phyloP scores from a whole-genome alignment of 2,797 vertebrate genomes.

The Trachurus trachurus region DNA sequence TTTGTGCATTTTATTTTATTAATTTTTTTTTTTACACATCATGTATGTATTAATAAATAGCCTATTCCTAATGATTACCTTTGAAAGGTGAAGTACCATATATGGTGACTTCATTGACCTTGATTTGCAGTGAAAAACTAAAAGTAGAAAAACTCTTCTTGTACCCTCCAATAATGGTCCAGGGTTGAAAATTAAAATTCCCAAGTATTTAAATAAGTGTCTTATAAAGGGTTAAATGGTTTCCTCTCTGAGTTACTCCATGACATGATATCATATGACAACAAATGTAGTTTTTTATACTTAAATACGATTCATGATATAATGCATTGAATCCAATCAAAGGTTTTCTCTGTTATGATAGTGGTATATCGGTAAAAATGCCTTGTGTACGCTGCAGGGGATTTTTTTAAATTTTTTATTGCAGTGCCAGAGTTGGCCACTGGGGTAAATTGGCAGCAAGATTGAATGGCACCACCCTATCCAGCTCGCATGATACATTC shows the following conservation, averaged over 20 bases:
- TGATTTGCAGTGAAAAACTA: no score
- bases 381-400: background rate
- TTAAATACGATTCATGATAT: background rate
- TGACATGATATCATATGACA: background rate
- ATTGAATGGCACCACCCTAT: background rate
- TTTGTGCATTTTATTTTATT: no score
- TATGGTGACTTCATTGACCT: no score
- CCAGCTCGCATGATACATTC: constrained; percentile 13
- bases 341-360: background rate
- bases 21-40: no score
- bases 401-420: background rate
- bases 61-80: no score
- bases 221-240: background rate
- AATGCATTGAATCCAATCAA: background rate
- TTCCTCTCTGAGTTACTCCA: background rate
- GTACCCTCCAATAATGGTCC: no score
- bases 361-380: background rate
- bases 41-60: no score
- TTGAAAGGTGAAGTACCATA: no score
- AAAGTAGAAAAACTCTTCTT: no score
- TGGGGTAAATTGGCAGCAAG: background rate
- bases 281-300: background rate
- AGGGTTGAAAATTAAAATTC: no score
- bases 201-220: no score
- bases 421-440: background rate